Percentiles rank a stretch among this genome's conserved stretches.
These are phyloP conservation scores for Propithecus deckenii DNA, from an alignment of 2,797 vertebrate species.

Conservation along the genomic window DNA sequence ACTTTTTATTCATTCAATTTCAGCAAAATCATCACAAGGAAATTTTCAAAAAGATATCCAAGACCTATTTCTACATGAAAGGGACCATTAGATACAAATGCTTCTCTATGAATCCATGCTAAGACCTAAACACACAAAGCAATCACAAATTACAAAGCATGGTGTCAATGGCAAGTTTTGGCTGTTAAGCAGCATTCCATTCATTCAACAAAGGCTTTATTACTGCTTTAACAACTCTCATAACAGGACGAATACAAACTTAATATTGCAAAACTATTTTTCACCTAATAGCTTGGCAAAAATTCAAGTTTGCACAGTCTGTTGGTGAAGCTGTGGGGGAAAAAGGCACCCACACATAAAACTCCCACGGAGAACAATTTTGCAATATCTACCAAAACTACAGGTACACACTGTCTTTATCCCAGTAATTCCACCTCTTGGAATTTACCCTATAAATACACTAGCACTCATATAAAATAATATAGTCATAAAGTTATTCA, in stretches of 20 bases:
- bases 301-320: background rate
- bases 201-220: background rate
- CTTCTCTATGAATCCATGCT: background rate
- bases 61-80: background rate
- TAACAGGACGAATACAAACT: background rate
- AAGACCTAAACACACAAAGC: background rate
- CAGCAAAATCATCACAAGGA: conserved; percentile 22
- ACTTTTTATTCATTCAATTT: conserved; percentile 34
- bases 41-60: background rate
- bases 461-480: background rate
- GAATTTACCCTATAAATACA: background rate
- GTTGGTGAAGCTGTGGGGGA: background rate
- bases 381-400: background rate
- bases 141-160: background rate
- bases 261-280: background rate
- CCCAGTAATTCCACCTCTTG: background rate
- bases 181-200: background rate
- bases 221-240: background rate
- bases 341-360: background rate
- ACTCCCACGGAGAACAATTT: background rate
- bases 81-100: background rate
- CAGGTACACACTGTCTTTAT: background rate
- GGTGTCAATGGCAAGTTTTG: background rate
- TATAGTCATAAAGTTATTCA: background rate
- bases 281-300: conserved; percentile 26